These are phyloP conservation scores for Loriculus beryllinus DNA, from an alignment of 2,797 vertebrate species.

Conservation along the genomic window DNA sequence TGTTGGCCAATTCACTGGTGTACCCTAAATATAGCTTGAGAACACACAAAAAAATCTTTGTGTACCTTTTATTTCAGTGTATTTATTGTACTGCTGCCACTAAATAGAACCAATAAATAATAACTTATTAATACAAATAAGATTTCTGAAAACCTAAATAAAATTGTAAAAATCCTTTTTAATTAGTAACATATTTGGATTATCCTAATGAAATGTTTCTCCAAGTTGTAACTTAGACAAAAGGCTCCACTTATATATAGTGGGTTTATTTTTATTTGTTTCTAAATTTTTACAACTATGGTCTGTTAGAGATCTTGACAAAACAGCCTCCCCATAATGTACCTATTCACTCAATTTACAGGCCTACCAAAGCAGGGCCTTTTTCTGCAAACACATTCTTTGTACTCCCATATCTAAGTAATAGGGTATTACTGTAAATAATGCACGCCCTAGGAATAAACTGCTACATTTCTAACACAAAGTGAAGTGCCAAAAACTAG, in stretches of 20 bases:
- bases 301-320: background rate
- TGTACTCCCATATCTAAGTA: slow-evolving; percentile 1
- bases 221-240: background rate
- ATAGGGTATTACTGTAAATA: background rate
- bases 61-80: background rate
- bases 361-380: background rate
- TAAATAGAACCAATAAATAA: background rate
- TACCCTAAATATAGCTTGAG: background rate
- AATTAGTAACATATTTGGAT: background rate
- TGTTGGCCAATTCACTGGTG: background rate
- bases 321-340: background rate
- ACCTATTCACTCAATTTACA: slow-evolving; percentile 10
- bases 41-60: background rate
- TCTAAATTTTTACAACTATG: slow-evolving; percentile 1
- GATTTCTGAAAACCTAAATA: background rate
- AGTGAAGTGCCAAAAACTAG: background rate
- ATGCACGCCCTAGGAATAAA: background rate
- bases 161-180: background rate
- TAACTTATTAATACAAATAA: background rate
- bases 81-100: background rate
- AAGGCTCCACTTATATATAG: background rate
- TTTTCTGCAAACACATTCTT: slow-evolving; percentile 1
- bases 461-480: background rate
- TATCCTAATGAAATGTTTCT: background rate
- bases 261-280: background rate